Evolutionary conservation across 2,797 vertebrate genomes (phyloP), one percentile per base, ranked within the genome.

Genomic region (Lacerta viridis): DNA sequence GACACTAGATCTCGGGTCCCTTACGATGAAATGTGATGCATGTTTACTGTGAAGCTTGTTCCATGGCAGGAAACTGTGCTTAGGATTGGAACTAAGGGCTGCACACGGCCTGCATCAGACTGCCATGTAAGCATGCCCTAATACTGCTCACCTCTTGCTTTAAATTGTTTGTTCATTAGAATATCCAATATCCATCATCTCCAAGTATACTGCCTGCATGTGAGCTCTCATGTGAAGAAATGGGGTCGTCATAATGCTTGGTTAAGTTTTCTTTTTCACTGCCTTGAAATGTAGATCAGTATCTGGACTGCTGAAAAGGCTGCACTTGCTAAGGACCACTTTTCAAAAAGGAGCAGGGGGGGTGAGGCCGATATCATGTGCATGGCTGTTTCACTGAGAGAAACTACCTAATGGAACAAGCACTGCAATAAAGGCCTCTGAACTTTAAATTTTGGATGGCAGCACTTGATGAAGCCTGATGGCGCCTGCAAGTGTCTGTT

Each of bases 381-480:
- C 46, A 23, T 78, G 23, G 41, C 1, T 29, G 4, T 41, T 76
- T 59, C 13, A 41, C 3, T 11, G 64, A 69, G 7, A 84, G n/a
- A 50, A 84, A 59, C 7, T 69, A 66, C 46, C 11, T 8, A 55
- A 55, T 68, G 36, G 61, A 89, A 59, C 15, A 69, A 69, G 13
- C n/a, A 41, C 55, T 68, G 77, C n/a, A 69, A 80, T 55, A 50
- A 68, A 59, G 39, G 27, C 9, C 36, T 33, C 85, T 72, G 33
- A 61, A 25, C 25, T 46, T 83, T 72, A 79, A n/a, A 68, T 85
- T 87, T 89, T 82, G 39, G 77, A 69, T 43, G 46, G 41, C 33
- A 76, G 33, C 6, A 33, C 29, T 76, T 20, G 17, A 77, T 59
- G 74, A 68, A 59, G 23, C 29, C 77, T 69, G 36, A 85, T 43